Base-by-base conservation (phyloP, 1,140 invertebrate species). In the Drosophila sechellia region DNA sequence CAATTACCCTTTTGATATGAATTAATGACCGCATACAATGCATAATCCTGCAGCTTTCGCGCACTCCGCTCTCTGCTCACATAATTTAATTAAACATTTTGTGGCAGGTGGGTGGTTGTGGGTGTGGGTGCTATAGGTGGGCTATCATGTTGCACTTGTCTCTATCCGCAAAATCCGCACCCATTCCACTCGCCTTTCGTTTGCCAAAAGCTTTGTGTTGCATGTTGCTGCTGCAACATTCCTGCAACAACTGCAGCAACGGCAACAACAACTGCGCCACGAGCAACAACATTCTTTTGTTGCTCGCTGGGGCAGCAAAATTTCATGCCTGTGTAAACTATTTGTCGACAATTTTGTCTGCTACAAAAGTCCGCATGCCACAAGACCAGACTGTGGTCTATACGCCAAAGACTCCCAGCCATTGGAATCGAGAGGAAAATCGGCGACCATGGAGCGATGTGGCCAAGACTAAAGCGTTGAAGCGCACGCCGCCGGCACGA, bases 271-370 rank as follows among this genome's bases (percentile, higher is more conserved):
- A 75, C 54, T 64, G 20, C 45, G 49, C 61, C 69, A 63, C 79
- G 54, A 73, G 71, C 76, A 69, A 86, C 81, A 85, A 81, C 83
- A 87, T 87, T 87, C 83, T 63, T 77, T 75, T 75, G 68, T 72
- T 73, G 68, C 40, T 53, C 70, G 56, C 55, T 77, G 74, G 56
- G 49, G 31, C 64, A 76, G 75, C 72, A 86, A 84, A 90, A 90
- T 90, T 90, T 90, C 85, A 90, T 90, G 85, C 81, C 76, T 85
- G 85, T 90, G 86, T 90, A 85, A 90, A 90, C 86, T 90, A 90
- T 90, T 90, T 90, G 86, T 90, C 85, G 86, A 90, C 86, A 90
- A 90, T 90, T 90, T 90, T 90, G 86, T 90, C 70, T 78, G 83
- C 66, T 73, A 89, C 83, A 87, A 87, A 65, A 81, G 79, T 77